phyloP scores from a whole-genome alignment of 2,888 invertebrate genomes.

The Ceraclea dissimilis region DNA sequence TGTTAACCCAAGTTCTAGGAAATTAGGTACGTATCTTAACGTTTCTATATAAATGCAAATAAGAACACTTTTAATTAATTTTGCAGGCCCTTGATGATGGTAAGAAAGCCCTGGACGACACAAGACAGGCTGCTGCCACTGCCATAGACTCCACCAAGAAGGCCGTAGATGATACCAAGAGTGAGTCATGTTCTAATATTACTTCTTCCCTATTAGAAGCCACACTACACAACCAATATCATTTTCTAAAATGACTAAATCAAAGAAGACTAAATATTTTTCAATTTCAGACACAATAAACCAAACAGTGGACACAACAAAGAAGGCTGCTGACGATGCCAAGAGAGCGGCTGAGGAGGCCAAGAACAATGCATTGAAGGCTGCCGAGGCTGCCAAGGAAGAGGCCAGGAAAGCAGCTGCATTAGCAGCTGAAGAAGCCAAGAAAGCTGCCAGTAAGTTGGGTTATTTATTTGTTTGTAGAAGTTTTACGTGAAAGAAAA shows the following conservation, averaged over 20 bases:
- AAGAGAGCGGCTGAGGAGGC: constrained; percentile 35
- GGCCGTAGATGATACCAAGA: constrained; percentile 34
- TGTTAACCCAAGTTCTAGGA: too few relatives aligned
- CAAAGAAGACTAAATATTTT: too few relatives aligned
- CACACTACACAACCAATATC: too few relatives aligned
- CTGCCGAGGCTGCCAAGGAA: constrained; percentile 33
- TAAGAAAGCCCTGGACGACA: constrained; percentile 40
- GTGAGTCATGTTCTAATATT: constrained; percentile 10
- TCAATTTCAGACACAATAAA: constrained; percentile 33
- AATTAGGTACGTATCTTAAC: too few relatives aligned
- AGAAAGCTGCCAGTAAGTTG: constrained; percentile 29
- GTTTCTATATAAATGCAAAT: too few relatives aligned
- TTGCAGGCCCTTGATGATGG: constrained; percentile 40
- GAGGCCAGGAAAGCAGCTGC: constrained; percentile 43
- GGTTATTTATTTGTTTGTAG: too few relatives aligned
- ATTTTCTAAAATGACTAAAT: too few relatives aligned
- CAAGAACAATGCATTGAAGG: constrained; percentile 34
- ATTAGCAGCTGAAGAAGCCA: constrained; percentile 42
- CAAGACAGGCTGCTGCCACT: constrained; percentile 21
- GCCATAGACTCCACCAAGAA: constrained; percentile 28
- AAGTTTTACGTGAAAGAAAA: too few relatives aligned
- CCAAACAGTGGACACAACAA: constrained; percentile 23
- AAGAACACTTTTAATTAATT: too few relatives aligned
- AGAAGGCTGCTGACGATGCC: constrained; percentile 36
- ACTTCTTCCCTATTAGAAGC: not conserved